Base-by-base conservation (phyloP, 92 coral and sea anemone genomes). In the Palythoa grandis region DNA sequence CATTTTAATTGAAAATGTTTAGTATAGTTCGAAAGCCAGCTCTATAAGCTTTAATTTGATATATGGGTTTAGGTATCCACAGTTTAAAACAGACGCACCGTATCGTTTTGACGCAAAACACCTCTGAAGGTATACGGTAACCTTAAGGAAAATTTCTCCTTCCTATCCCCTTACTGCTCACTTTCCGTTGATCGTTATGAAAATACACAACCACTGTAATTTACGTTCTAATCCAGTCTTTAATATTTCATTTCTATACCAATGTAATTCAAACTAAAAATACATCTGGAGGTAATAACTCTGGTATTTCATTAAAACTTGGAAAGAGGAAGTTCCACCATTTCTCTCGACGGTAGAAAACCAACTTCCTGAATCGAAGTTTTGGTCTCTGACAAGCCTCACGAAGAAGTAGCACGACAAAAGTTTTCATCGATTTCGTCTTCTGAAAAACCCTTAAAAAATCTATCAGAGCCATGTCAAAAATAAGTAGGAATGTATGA, bases 321-420 rank as follows among this genome's bases (percentile, higher is more conserved):
- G 99, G 99, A 14, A 95, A 53, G 5, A 97, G 78, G 85, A 95
- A 95, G 87, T 93, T 92, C 99, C 98, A 92, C 87, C 89, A 63
- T 16, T 85, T 93, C 71, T 86, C 91, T 25, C 95, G 85, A 16
- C 91, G 82, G 70, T 90, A 87, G 29, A 84, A 57, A 66, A 97
- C 14, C 53, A 95, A 87, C 23, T 88, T 90, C 56, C 93, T 88
- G n/a, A 95, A 83, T 5, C 93, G 86, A 8, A 91, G 60, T 70
- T 97, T 97, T 74, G 85, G 92, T 68, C 91, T 83, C 47, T 80
- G 87, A 10, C 88, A 58, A 14, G 92, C 82, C 65, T 95, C 89
- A 22, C 86, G 86, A 54, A 93, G 82, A 52, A 97, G 84, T 38
- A 86, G 67, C 57, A 40, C 74, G 22, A 84, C 77, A 57, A 95